phyloP scores from a whole-genome alignment of 2,888 invertebrate species.

The Acrobasis repandana region DNA sequence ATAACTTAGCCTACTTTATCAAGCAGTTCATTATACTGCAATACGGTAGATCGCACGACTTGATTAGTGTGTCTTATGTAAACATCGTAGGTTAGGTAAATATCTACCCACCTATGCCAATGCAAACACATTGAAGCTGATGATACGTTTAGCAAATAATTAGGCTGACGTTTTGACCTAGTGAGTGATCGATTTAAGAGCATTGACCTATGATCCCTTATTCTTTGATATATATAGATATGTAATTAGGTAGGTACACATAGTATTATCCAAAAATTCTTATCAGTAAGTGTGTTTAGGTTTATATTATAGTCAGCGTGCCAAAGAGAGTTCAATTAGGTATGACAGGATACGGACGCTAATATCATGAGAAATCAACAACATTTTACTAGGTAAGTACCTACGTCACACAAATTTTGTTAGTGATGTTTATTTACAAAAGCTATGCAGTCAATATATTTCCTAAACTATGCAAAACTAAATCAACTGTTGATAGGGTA shows the following conservation, averaged over 20 bases:
- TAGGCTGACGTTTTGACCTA: conserved; percentile 1
- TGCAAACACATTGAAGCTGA: conserved; percentile 33
- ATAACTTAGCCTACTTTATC: conserved; percentile 34
- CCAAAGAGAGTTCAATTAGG: too few relatives aligned
- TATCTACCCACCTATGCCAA: too few relatives aligned
- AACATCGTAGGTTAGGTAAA: conserved; percentile 39
- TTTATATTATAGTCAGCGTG: too few relatives aligned
- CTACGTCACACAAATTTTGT: too few relatives aligned
- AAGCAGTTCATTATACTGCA: conserved; percentile 38
- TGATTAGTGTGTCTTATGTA: conserved; percentile 45
- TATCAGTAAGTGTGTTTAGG: too few relatives aligned
- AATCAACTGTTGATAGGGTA: too few relatives aligned
- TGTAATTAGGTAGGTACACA: not conserved
- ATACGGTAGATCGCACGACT: conserved; percentile 46
- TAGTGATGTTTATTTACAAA: too few relatives aligned
- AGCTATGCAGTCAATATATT: too few relatives aligned
- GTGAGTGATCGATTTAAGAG: not conserved
- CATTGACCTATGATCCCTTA: not conserved
- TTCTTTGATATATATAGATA: not conserved
- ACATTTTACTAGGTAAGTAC: too few relatives aligned
- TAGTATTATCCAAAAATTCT: not conserved
- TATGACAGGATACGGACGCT: too few relatives aligned
- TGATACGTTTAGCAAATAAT: conserved; percentile 20
- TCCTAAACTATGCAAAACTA: too few relatives aligned
- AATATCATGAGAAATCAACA: too few relatives aligned